A percentile compares a stretch with the other conserved stretches of the same genome.
phyloP scores from a whole-genome alignment of 1,140 invertebrate genomes.

The Drosophila ironensis region DNA sequence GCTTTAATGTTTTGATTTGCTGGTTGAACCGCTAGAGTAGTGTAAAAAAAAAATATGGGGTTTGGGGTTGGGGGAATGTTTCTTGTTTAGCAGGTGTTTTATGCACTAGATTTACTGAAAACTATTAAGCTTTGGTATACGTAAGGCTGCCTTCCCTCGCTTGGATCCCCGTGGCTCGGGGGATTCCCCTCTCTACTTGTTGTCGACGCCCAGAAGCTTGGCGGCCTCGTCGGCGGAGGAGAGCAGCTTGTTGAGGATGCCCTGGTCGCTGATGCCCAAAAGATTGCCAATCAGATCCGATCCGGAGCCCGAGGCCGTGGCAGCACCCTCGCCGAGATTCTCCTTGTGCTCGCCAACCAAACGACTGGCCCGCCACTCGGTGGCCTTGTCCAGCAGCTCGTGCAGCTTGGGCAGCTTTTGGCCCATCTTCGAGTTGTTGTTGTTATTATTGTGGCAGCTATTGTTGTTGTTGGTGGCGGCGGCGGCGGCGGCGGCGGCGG shows the following conservation, averaged over 20 bases:
- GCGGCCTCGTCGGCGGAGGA: slow-evolving; percentile 93
- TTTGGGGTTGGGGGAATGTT: too few species aligned
- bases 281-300: slow-evolving; percentile 94
- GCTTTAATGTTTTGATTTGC: slow-evolving; percentile 2
- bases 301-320: slow-evolving; percentile 75
- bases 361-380: slow-evolving; percentile 75
- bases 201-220: slow-evolving; percentile 91
- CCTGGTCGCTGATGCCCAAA: slow-evolving; percentile 91
- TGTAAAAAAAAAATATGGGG: background rate
- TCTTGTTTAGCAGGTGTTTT: slow-evolving; percentile 5
- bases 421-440: slow-evolving; percentile 22
- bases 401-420: slow-evolving; percentile 63
- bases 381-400: slow-evolving; percentile 69
- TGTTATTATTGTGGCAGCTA: slow-evolving; percentile 50
- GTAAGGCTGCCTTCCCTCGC: slow-evolving; percentile 34
- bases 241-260: slow-evolving; percentile 93
- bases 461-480: slow-evolving; percentile 42
- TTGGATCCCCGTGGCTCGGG: background rate
- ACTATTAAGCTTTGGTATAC: slow-evolving; percentile 69
- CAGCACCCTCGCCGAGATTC: slow-evolving; percentile 76
- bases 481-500: background rate
- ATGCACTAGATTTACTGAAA: slow-evolving; percentile 42
- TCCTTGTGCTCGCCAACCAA: slow-evolving; percentile 83
- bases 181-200: background rate
- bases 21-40: slow-evolving; percentile 24